Conservation (phyloP, 23 tunicate species). For the Clavelina lepadiformis region DNA sequence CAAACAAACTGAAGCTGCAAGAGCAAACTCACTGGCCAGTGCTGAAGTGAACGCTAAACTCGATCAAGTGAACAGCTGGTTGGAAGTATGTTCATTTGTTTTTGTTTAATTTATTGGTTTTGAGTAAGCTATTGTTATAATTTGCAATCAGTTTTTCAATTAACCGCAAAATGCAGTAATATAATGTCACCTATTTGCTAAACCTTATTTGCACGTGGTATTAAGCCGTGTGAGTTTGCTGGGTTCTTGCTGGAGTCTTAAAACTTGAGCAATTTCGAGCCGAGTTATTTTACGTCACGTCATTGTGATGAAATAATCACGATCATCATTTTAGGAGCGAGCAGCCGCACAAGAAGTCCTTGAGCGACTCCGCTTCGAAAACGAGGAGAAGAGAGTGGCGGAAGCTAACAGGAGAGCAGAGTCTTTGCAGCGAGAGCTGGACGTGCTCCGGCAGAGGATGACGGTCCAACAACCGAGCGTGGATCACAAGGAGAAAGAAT, state of each 20-base stretch:
- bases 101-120: too few species aligned
- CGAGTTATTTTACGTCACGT: background rate
- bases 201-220: too few species aligned
- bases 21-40: conserved; percentile 11
- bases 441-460: conserved; percentile 11
- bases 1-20: background rate
- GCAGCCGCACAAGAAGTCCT: conserved; percentile 56
- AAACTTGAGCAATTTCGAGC: too few species aligned
- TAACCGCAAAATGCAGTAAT: too few species aligned
- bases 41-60: conserved; percentile 48
- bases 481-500: conserved; percentile 7
- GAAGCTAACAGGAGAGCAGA: conserved; percentile 49
- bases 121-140: too few species aligned
- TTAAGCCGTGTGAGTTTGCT: too few species aligned
- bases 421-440: conserved; percentile 41
- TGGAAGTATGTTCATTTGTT: conserved; percentile 29
- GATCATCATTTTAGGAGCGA: conserved; percentile 18
- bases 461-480: background rate
- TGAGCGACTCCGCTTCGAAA: conserved; percentile 32
- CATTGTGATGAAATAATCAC: background rate
- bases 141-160: too few species aligned
- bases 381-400: conserved; percentile 53
- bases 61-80: conserved; percentile 34
- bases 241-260: too few species aligned
- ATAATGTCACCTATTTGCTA: too few species aligned